A percentile compares a stretch with the other conserved stretches of the same genome.
Evolutionary conservation across 2,113 vertebrate genomes (phyloP).

Genomic region (Anarhynchus alexandrinus): DNA sequence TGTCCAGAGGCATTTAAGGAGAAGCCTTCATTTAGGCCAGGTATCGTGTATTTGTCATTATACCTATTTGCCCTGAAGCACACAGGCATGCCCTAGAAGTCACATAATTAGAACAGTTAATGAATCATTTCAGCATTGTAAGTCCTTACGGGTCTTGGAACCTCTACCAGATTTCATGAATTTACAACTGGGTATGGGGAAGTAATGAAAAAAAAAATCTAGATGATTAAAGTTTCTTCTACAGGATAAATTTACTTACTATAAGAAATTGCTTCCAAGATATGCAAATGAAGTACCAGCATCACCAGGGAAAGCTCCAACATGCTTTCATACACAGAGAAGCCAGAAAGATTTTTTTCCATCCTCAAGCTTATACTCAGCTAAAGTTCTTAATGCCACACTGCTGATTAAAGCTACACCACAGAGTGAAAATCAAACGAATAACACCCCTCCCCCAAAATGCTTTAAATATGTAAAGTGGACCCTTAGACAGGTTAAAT

Average conservation of each 20-base stretch:
- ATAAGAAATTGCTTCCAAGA: not conserved
- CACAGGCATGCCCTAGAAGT: not conserved
- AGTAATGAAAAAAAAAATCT: not conserved
- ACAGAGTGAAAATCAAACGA: not conserved
- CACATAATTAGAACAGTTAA: slow-evolving; percentile 38
- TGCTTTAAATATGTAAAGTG: not conserved
- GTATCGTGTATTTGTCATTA: not conserved
- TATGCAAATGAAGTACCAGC: not conserved
- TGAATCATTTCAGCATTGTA: not conserved
- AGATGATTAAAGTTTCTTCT: not conserved
- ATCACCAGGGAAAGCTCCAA: not conserved
- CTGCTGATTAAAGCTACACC: not conserved
- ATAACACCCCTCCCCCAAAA: not conserved
- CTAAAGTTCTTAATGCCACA: not conserved
- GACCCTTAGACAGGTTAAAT: not conserved
- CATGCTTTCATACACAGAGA: not conserved
- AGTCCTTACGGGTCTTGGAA: slow-evolving; percentile 15
- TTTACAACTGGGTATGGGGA: not conserved
- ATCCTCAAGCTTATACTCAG: not conserved
- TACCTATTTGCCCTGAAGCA: not conserved
- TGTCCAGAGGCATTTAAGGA: not conserved
- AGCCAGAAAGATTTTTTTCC: not conserved
- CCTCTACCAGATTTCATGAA: not conserved
- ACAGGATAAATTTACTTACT: not conserved
- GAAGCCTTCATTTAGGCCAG: not conserved